Evolutionary conservation across 2,113 vertebrate species (phyloP).

Genomic region (Dasyurus viverrinus): DNA sequence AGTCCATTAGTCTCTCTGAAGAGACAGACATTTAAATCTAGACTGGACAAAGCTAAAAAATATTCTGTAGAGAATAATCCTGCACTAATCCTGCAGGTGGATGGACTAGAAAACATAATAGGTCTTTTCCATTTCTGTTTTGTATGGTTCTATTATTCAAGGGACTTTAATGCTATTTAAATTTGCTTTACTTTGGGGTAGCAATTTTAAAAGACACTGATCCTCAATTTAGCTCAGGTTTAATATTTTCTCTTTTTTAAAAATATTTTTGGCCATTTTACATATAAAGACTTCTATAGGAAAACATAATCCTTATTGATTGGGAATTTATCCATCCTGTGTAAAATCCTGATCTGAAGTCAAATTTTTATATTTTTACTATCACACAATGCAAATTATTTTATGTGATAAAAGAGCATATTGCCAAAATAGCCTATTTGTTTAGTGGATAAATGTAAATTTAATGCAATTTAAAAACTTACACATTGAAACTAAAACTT

Average conservation of each 20-base stretch:
- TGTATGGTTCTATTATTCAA: neutral
- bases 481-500: conserved; percentile 49
- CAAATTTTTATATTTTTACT: conserved; percentile 74
- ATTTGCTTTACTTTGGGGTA: neutral
- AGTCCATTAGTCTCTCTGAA: neutral
- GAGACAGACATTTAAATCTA: conserved; percentile 25
- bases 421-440: conserved; percentile 68
- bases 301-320: conserved; percentile 69
- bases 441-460: conserved; percentile 64
- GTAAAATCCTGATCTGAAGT: conserved; percentile 75
- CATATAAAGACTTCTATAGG: conserved; percentile 42
- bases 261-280: conserved; percentile 31
- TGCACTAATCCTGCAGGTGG: conserved; percentile 1
- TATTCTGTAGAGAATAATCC: conserved; percentile 2
- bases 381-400: conserved; percentile 65
- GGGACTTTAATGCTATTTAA: conserved; percentile 10
- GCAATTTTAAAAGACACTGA: conserved; percentile 1
- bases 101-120: conserved; percentile 15
- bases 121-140: neutral
- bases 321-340: conserved; percentile 77
- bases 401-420: conserved; percentile 69
- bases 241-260: conserved; percentile 34
- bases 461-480: conserved; percentile 55
- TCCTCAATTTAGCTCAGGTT: conserved; percentile 40
- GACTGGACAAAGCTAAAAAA: conserved; percentile 9